phyloP scores from a whole-genome alignment of 2,113 vertebrate species.

The Nesoenas mayeri region DNA sequence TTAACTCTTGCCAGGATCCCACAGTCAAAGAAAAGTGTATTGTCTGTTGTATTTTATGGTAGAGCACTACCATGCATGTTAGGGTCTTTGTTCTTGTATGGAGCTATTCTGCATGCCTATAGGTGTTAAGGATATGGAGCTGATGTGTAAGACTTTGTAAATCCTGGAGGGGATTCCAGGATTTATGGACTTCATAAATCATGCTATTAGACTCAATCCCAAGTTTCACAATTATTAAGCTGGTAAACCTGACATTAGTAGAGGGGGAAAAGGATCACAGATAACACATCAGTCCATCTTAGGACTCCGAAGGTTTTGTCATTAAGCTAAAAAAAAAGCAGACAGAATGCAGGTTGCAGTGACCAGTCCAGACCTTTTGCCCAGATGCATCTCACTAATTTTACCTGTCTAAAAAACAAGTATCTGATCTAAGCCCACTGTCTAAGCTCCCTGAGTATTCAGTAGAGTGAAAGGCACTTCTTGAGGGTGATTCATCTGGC shows the following conservation, averaged over 20 bases:
- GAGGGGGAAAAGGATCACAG: neutral
- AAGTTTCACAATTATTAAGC: neutral
- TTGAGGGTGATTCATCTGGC: neutral
- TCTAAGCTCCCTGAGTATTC: neutral
- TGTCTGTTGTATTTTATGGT: neutral
- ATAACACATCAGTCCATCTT: neutral
- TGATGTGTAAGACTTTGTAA: neutral
- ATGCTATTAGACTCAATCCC: neutral
- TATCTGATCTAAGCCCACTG: neutral
- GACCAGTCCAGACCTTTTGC: neutral
- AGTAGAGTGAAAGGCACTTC: neutral
- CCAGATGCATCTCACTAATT: neutral
- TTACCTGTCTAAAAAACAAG: neutral
- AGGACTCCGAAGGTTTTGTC: neutral
- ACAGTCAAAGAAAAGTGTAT: neutral
- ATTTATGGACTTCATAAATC: neutral
- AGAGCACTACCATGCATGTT: accelerated
- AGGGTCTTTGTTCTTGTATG: neutral
- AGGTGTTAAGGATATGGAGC: neutral
- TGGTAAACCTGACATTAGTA: neutral
- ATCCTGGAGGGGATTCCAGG: neutral
- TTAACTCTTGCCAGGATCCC: neutral
- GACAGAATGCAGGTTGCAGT: accelerated
- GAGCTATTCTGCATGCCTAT: accelerated
- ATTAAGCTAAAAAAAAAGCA: neutral